A percentile compares a stretch with the other conserved stretches of the same genome.
Evolutionary conservation across 1,140 invertebrate genomes (phyloP).

Genomic region (Vanessa atalanta): DNA sequence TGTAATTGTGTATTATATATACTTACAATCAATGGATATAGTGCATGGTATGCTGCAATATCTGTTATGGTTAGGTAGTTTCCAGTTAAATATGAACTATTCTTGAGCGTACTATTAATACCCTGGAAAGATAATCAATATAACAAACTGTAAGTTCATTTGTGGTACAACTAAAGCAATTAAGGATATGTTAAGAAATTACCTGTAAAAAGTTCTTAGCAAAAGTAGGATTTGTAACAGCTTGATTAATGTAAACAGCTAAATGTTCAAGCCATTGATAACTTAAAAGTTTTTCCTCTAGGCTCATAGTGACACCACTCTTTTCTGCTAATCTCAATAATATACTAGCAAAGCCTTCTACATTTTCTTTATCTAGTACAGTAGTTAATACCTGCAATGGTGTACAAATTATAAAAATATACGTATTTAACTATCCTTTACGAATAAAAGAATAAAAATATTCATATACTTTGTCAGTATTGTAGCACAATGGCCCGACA

Average conservation of each 20-base stretch:
- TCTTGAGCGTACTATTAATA: slow-evolving; percentile 63
- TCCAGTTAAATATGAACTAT: slow-evolving; percentile 65
- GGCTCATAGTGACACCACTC: slow-evolving; percentile 49
- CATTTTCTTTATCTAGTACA: slow-evolving; percentile 64
- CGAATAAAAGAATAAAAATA: background rate
- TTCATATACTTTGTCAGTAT: slow-evolving; percentile 65
- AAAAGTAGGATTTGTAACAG: slow-evolving; percentile 56
- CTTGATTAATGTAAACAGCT: slow-evolving; percentile 70
- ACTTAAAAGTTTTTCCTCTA: slow-evolving; percentile 53
- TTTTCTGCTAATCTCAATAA: slow-evolving; percentile 56
- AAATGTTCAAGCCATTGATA: slow-evolving; percentile 74
- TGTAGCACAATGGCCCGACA: slow-evolving; percentile 65
- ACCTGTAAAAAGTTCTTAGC: slow-evolving; percentile 69
- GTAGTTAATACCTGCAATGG: slow-evolving; percentile 65
- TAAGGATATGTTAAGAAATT: slow-evolving; percentile 7
- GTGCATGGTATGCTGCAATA: slow-evolving; percentile 63
- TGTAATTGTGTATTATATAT: too few species aligned
- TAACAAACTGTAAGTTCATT: background rate
- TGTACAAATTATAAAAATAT: slow-evolving; percentile 1
- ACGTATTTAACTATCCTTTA: background rate
- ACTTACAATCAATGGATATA: slow-evolving; percentile 71
- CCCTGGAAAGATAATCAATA: slow-evolving; percentile 55
- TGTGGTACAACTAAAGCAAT: too few species aligned
- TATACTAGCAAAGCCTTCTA: slow-evolving; percentile 72
- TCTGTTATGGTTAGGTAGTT: slow-evolving; percentile 60